These are phyloP conservation scores for Ancistrus triradiatus DNA, from an alignment of 2,113 vertebrate genomes.

Conservation along the genomic window DNA sequence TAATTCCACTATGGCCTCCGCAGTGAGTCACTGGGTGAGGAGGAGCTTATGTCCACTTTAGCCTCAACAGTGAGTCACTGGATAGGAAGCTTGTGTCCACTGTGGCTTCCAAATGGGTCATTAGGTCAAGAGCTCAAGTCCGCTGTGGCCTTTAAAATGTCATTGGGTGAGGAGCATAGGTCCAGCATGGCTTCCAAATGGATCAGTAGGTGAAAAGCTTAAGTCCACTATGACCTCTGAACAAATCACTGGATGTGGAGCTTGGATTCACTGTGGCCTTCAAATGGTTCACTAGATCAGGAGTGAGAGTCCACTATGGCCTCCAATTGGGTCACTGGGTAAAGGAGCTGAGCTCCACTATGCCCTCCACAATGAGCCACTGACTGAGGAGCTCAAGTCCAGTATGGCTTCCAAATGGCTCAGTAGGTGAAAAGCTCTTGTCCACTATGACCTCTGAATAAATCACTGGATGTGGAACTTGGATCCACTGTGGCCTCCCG, in stretches of 20 bases:
- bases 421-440: too few species aligned
- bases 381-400: too few species aligned
- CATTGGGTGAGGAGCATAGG: too few species aligned
- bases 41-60: not conserved
- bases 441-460: too few species aligned
- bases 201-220: not conserved
- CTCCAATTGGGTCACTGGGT: not conserved
- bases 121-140: too few species aligned
- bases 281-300: not conserved
- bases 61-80: not conserved
- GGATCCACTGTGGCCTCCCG: not conserved
- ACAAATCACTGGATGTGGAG: not conserved
- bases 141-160: too few species aligned
- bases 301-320: not conserved
- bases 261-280: not conserved
- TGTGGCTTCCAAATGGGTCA: too few species aligned
- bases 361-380: too few species aligned
- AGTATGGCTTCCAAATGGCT: too few species aligned
- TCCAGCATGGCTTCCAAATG: too few species aligned
- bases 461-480: not conserved
- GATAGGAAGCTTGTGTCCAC: too few species aligned
- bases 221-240: not conserved
- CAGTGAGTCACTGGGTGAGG: not conserved
- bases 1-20: not conserved
- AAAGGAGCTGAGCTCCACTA: too few species aligned